Conservation (phyloP, 2,113 vertebrate species). For the Cromileptes altivelis region DNA sequence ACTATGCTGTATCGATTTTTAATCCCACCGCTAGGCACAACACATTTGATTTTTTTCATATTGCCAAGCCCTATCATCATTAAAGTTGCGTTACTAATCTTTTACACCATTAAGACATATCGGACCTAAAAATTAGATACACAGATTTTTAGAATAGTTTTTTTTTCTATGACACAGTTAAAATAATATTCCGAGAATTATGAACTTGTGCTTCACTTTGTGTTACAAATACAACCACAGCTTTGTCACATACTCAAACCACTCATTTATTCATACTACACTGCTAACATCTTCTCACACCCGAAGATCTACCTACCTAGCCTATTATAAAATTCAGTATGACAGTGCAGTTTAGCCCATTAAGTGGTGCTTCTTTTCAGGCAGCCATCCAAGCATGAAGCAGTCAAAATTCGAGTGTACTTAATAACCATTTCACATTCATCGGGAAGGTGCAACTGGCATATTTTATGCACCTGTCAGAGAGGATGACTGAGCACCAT, state of each 20-base stretch:
- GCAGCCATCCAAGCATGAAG: conserved; percentile 6
- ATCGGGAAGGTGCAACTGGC: background rate
- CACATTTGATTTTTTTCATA: no score
- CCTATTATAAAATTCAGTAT: background rate
- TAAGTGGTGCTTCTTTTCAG: background rate
- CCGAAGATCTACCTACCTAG: background rate
- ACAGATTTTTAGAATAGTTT: background rate
- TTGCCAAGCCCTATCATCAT: no score
- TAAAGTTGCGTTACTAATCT: background rate
- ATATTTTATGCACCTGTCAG: background rate
- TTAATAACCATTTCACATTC: conserved; percentile 7
- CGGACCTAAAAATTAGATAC: background rate
- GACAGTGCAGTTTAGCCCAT: background rate
- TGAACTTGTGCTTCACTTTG: background rate
- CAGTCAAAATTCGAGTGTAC: background rate
- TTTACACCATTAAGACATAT: background rate
- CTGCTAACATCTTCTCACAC: background rate
- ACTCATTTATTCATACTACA: background rate
- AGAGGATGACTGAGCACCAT: conserved; percentile 7
- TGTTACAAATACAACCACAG: no score
- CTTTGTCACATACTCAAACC: background rate
- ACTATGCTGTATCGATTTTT: no score
- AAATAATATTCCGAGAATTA: background rate
- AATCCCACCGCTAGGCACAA: no score
- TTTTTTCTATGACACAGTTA: background rate